A percentile compares a stretch with the other conserved stretches of the same genome.
Evolutionary conservation across 2,113 vertebrate genomes (phyloP).

Genomic region (Hylia prasina): DNA sequence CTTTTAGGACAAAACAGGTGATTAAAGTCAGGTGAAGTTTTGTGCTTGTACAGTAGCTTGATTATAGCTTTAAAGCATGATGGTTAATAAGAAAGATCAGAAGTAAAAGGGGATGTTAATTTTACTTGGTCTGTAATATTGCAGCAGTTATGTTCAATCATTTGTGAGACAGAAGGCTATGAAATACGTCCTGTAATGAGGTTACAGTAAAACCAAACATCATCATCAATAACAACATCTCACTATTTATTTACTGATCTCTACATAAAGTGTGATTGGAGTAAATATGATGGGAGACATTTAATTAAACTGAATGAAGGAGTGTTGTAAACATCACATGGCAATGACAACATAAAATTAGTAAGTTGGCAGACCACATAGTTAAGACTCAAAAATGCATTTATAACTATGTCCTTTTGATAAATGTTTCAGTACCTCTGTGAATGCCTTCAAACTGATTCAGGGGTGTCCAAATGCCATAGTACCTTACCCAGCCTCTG

Average conservation of each 20-base stretch:
- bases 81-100: slow-evolving; percentile 6
- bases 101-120: slow-evolving; percentile 51
- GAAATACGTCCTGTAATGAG: not conserved
- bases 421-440: not conserved
- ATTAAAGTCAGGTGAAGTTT: not conserved
- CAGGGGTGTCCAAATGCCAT: slow-evolving; percentile 17
- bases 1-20: not conserved
- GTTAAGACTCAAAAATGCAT: not conserved
- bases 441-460: not conserved
- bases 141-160: slow-evolving; percentile 37
- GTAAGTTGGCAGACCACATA: not conserved
- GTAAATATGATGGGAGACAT: slow-evolving; percentile 58
- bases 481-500: not conserved
- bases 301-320: slow-evolving; percentile 71
- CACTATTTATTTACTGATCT: slow-evolving; percentile 68
- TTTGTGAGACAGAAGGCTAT: slow-evolving; percentile 26
- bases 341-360: slow-evolving; percentile 18
- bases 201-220: slow-evolving; percentile 13
- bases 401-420: not conserved
- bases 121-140: slow-evolving; percentile 40
- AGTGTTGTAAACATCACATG: slow-evolving; percentile 22
- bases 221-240: slow-evolving; percentile 60
- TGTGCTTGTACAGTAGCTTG: not conserved
- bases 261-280: slow-evolving; percentile 71
- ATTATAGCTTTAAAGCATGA: not conserved